phyloP scores from a whole-genome alignment of 2,113 vertebrate species.

The Trogon melanurus region DNA sequence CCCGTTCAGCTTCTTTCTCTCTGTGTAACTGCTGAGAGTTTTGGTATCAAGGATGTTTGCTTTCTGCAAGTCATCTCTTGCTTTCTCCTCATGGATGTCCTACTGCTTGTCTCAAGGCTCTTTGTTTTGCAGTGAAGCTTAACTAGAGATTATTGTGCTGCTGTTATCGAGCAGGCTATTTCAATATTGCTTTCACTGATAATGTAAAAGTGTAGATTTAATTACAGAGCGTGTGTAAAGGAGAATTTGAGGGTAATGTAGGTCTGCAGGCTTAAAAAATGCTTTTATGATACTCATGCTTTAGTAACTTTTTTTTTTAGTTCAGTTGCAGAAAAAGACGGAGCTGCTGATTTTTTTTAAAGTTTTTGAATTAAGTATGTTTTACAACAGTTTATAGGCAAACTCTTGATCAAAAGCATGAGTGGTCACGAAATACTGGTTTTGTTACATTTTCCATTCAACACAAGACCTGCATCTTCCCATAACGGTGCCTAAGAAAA shows the following conservation, averaged over 20 bases:
- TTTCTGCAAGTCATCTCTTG: not conserved
- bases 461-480: not conserved
- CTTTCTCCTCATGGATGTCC: not conserved
- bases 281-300: not conserved
- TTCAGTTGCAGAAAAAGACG: not conserved
- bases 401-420: not conserved
- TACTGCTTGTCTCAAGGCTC: not conserved
- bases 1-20: not conserved
- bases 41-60: not conserved
- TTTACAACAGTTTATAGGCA: not conserved
- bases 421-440: not conserved
- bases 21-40: not conserved
- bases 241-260: not conserved
- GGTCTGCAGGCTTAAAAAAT: not conserved
- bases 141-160: not conserved
- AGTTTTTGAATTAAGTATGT: not conserved
- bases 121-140: not conserved
- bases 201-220: not conserved
- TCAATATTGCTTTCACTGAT: not conserved
- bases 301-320: not conserved
- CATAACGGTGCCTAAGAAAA: not conserved
- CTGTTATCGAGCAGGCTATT: not conserved
- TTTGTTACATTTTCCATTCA: not conserved
- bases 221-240: not conserved
- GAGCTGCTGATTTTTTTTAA: not conserved